These are phyloP conservation scores for Naja naja DNA, from an alignment of 2,113 vertebrate genomes.

Conservation along the genomic window DNA sequence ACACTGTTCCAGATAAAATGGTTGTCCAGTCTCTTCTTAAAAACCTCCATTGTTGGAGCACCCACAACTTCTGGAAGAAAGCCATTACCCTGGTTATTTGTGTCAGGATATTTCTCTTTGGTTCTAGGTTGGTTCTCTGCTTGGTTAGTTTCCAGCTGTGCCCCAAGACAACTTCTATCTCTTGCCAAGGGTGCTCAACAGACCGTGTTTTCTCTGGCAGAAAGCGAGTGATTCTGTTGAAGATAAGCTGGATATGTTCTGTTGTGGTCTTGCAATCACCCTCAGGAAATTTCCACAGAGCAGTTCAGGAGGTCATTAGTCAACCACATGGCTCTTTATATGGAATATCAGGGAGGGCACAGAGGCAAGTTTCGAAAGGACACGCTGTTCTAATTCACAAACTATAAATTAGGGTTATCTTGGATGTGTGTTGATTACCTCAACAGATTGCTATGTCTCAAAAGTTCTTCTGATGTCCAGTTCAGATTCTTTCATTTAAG, in stretches of 20 bases:
- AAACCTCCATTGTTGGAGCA: neutral
- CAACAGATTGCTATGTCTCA: neutral
- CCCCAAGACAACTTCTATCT: neutral
- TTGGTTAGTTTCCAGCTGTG: neutral
- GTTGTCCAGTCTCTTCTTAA: neutral
- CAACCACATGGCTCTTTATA: neutral
- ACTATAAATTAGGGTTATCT: neutral
- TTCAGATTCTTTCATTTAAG: neutral
- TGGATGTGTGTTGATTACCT: neutral
- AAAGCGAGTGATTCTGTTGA: neutral
- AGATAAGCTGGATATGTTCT: neutral
- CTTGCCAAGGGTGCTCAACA: neutral
- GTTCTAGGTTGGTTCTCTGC: neutral
- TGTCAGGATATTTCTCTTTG: neutral
- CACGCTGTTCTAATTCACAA: neutral
- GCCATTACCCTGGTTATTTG: neutral
- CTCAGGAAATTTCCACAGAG: slow-evolving; percentile 11
- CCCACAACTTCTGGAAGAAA: neutral
- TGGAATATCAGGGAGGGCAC: neutral
- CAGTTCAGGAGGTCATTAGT: neutral
- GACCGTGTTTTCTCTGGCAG: neutral
- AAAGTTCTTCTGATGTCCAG: neutral
- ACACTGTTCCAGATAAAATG: neutral
- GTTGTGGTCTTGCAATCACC: neutral
- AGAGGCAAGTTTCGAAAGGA: neutral